phyloP scores from a whole-genome alignment of 2,113 vertebrate genomes.

The Gorilla gorilla region DNA sequence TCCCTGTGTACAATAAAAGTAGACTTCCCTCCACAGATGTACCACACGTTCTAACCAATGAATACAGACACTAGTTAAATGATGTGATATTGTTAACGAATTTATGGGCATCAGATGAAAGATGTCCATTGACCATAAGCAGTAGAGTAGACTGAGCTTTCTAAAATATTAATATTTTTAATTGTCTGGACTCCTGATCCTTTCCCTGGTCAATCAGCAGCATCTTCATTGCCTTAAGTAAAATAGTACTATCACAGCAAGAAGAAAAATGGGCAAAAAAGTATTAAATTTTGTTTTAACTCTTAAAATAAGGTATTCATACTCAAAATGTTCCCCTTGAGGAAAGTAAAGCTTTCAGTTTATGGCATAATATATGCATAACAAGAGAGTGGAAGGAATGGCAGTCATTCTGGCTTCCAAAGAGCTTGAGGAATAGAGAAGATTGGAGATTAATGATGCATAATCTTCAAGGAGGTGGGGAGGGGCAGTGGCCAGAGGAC shows the following conservation, averaged over 20 bases:
- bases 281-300: background rate
- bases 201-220: background rate
- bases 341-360: background rate
- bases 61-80: background rate
- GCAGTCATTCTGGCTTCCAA: background rate
- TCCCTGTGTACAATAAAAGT: background rate
- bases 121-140: background rate
- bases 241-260: background rate
- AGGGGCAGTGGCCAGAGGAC: background rate
- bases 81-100: too few species aligned
- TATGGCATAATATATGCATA: background rate
- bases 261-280: background rate
- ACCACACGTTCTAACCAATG: background rate
- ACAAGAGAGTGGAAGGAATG: background rate
- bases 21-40: background rate
- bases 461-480: background rate
- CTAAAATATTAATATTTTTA: background rate
- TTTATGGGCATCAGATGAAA: background rate
- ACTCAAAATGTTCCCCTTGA: background rate
- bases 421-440: background rate
- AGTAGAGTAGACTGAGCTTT: background rate
- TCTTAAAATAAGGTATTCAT: background rate
- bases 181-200: background rate
- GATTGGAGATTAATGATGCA: background rate
- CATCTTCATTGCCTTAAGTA: background rate